Base-by-base conservation (phyloP, 2,888 invertebrate genomes). In the Xestia rhomboidea region DNA sequence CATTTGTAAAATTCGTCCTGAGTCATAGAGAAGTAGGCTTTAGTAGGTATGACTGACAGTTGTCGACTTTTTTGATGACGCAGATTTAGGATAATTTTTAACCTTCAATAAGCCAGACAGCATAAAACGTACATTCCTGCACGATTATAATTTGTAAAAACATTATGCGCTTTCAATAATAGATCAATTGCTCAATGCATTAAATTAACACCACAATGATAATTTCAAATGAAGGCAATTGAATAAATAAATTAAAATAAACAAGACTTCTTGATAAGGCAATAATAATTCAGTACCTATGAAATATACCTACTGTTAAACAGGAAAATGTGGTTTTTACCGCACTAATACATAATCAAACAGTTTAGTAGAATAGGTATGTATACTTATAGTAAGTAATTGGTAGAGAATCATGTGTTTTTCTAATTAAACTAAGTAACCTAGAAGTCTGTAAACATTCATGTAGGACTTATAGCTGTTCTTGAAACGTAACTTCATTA, bases 321-420 rank as follows among this genome's bases (percentile, higher is more conserved):
- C 81, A 80, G 75, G 81, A 57, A 68, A 75, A 60, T 79, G 18
- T n/a, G 10, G 11, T 67, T n/a, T 15, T 46, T 46, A 30, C 24
- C 4, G 11, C 51, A 51, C 18, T n/a, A 62, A 30, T 62, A n/a
- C 46, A n/a, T 49, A 41, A 30, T 63, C 3, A 63, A 74, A 62
- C 30, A 11, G 62, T 44, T 51, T 63, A 49, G 15, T 49, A 27
- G 21, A 74, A 41, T 46, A 44, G 2, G n/a, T 67, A n/a, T n/a
- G n/a, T n/a, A n/a, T n/a, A n/a, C n/a, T n/a, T n/a, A 34, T 6
- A 34, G 27, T 27, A 21, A 66, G 15, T 24, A 27, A 49, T 49
- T 24, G 27, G 7, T 60, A 27, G 4, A 60, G 18, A 30, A 8
- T 11, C 10, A 49, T 68, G 21, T 49, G 27, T 10, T 49, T 46